Base-by-base conservation (phyloP, 2,888 invertebrate species). In the Sinhomidia bicolor region DNA sequence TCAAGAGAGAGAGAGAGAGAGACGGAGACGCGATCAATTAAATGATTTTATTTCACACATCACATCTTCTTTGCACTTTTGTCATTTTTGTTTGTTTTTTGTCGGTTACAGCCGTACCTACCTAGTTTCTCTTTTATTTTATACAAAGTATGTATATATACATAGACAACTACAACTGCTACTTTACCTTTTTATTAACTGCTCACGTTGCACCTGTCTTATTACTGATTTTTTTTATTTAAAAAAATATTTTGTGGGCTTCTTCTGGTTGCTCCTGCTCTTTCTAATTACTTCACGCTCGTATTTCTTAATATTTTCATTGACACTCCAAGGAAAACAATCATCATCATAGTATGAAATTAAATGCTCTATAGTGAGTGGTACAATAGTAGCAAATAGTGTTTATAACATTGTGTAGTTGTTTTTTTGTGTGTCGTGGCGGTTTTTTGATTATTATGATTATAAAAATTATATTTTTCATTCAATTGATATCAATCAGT, bases 231-330 rank as follows among this genome's bases (percentile, higher is more conserved):
- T 32, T 74, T 17, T 36, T 41, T 44, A 17, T 10, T 51, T 9
- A 4, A 78, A 32, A 51, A 78, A 29, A 78, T 4, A 2, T 32
- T 47, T n/a, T 47, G 10, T 17, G 20, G 6, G 51, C 54, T 78
- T 54, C 51, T 78, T 78, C 51, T 51, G 76, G 29, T 71, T 71
- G 71, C 71, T 71, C 23, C 76, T 65, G 82, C 68, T 83, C 71
- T 26, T 83, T 83, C 36, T 83, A 83, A 83, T 83, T 83, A 83
- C 68, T 83, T 83, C 82, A 83, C 82, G 82, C 82, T 83, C 82
- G 71, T 83, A 83, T 83, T 83, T 83, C 80, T 60, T 80, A 60
- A 83, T 54, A 54, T 51, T 83, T 71, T 71, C 71, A 81, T 81
- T 81, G 81, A 65, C 82, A 71, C 29, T 83, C 82, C 82, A 83